Conservation (phyloP, 2,888 invertebrate species). For the Beris morrisii region DNA sequence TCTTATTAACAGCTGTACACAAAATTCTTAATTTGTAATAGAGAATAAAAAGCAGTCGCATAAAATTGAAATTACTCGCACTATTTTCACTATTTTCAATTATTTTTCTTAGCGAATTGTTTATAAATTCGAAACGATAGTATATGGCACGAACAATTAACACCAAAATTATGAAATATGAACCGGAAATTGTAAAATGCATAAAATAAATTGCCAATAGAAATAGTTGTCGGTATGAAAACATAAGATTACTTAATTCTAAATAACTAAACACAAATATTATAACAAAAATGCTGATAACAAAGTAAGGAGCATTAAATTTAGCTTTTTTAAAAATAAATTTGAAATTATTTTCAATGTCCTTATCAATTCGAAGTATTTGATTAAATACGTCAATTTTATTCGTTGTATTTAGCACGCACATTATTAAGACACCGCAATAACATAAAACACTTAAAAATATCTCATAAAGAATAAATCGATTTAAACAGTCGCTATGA, state of each 20-base stretch:
- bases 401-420: slow-evolving; percentile 45
- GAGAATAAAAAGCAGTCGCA: background rate
- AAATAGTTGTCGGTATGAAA: background rate
- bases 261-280: background rate
- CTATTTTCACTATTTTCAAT: too few relatives aligned
- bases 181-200: background rate
- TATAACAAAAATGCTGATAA: too few relatives aligned
- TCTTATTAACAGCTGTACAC: background rate
- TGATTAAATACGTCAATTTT: slow-evolving; percentile 49
- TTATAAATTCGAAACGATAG: slow-evolving; percentile 2
- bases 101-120: background rate
- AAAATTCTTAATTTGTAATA: slow-evolving; percentile 10
- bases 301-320: slow-evolving; percentile 39
- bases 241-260: background rate
- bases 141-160: background rate
- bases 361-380: slow-evolving; percentile 48
- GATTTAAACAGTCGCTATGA: slow-evolving; percentile 47
- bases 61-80: background rate
- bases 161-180: background rate
- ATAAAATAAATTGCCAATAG: background rate
- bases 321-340: slow-evolving; percentile 42
- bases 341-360: slow-evolving; percentile 46
- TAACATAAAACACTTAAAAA: slow-evolving; percentile 48
- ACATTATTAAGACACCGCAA: slow-evolving; percentile 46
- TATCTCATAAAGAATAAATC: slow-evolving; percentile 47